Conservation (phyloP, 2,113 vertebrate genomes). For the Cynoglossus semilaevis region DNA sequence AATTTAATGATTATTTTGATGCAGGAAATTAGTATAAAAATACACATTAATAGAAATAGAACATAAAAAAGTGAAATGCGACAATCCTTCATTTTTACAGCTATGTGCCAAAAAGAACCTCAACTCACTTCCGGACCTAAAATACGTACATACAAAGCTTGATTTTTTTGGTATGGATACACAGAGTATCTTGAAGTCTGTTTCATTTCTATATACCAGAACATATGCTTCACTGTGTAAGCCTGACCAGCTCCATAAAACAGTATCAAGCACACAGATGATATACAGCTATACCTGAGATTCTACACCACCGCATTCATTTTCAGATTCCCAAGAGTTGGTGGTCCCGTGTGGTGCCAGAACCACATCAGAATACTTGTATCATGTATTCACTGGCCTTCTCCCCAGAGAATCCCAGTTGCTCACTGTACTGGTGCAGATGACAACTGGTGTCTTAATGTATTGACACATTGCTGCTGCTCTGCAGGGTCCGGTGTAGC, state of each 20-base stretch:
- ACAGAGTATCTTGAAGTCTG: too few species aligned
- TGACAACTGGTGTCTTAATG: constrained; percentile 39
- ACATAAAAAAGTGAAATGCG: too few species aligned
- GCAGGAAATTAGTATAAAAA: too few species aligned
- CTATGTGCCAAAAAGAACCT: too few species aligned
- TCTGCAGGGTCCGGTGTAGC: constrained; percentile 23
- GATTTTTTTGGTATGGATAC: too few species aligned
- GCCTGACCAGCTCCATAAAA: constrained; percentile 3
- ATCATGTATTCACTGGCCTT: constrained; percentile 45
- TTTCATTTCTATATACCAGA: too few species aligned
- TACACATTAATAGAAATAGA: too few species aligned
- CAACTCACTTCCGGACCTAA: too few species aligned
- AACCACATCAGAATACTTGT: constrained; percentile 48
- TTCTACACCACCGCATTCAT: constrained; percentile 35
- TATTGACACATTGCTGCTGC: constrained; percentile 44
- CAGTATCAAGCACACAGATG: constrained; percentile 7
- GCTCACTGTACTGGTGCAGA: constrained; percentile 26
- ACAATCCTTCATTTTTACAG: too few species aligned
- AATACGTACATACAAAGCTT: too few species aligned
- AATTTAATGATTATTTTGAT: too few species aligned
- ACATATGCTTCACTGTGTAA: background rate
- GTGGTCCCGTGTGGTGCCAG: constrained; percentile 23
- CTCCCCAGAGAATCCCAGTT: constrained; percentile 41
- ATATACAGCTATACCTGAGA: constrained; percentile 11
- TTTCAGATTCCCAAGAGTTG: constrained; percentile 35